A percentile compares a stretch with the other conserved stretches of the same genome.
Conservation (phyloP, 2,113 vertebrate genomes). For the Aegithalos caudatus region DNA sequence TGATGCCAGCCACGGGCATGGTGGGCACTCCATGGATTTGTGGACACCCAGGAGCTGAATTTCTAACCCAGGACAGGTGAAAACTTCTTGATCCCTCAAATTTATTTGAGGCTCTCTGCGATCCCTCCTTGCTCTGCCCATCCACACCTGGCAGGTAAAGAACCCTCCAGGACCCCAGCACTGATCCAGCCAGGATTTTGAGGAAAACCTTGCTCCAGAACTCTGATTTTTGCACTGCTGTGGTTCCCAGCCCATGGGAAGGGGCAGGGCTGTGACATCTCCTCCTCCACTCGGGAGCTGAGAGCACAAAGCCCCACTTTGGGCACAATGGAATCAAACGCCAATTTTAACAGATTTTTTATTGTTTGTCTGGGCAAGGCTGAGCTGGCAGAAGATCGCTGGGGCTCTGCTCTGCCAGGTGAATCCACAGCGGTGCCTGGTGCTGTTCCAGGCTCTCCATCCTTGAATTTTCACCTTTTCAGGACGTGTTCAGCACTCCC, state of each 20-base stretch:
- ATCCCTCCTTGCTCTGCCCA: not conserved
- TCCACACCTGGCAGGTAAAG: not conserved
- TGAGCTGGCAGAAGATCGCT: not conserved
- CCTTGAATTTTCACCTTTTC: not conserved
- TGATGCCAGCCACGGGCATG: not conserved
- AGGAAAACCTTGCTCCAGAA: not conserved
- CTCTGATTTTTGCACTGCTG: not conserved
- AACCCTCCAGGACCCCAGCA: not conserved
- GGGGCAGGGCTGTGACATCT: not conserved
- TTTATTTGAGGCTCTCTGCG: not conserved
- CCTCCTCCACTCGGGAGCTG: not conserved
- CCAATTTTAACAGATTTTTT: not conserved
- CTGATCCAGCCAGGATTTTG: not conserved
- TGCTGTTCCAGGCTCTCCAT: not conserved
- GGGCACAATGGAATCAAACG: not conserved
- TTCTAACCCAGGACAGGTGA: not conserved
- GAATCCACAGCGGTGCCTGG: not conserved
- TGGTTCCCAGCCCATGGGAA: not conserved
- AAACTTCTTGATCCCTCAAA: not conserved
- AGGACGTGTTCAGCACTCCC: not conserved
- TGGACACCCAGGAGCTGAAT: not conserved
- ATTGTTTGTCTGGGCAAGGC: not conserved
- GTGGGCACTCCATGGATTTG: not conserved
- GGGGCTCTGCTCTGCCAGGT: not conserved
- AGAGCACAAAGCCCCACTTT: not conserved